phyloP scores from a whole-genome alignment of 2,888 invertebrate species.

The Lepidochrysops patricia region DNA sequence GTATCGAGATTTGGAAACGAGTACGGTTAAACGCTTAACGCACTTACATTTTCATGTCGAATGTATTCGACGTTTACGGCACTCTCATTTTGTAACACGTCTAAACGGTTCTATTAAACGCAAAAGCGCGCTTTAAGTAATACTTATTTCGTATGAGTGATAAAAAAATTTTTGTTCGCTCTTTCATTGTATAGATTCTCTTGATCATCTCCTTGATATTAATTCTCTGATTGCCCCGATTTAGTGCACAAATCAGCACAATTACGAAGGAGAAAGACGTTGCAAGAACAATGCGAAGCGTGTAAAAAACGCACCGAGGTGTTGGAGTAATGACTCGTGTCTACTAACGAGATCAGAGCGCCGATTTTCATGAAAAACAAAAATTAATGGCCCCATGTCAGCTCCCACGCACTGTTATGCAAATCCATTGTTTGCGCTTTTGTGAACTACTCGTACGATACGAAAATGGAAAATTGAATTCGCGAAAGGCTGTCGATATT shows the following conservation, averaged over 20 bases:
- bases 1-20: too few species aligned
- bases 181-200: too few species aligned
- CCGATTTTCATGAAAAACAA: constrained; percentile 14
- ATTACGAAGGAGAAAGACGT: not conserved
- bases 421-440: constrained; percentile 8
- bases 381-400: constrained; percentile 12
- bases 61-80: too few species aligned
- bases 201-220: too few species aligned
- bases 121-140: too few species aligned
- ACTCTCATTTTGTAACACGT: too few species aligned
- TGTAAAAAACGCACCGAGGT: not conserved
- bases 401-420: constrained; percentile 13
- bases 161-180: too few species aligned
- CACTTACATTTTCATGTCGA: too few species aligned
- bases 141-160: too few species aligned
- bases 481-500: not conserved
- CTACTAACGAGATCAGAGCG: not conserved
- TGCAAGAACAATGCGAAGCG: not conserved
- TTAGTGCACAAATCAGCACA: not conserved
- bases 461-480: constrained; percentile 13
- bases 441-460: not conserved
- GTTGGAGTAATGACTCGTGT: not conserved
- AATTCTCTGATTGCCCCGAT: not conserved
- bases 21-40: too few species aligned
- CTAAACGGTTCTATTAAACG: too few species aligned